Percentiles rank a stretch among this genome's conserved stretches.
phyloP scores from a whole-genome alignment of 2,888 invertebrate genomes.

The Diogma glabrata region DNA sequence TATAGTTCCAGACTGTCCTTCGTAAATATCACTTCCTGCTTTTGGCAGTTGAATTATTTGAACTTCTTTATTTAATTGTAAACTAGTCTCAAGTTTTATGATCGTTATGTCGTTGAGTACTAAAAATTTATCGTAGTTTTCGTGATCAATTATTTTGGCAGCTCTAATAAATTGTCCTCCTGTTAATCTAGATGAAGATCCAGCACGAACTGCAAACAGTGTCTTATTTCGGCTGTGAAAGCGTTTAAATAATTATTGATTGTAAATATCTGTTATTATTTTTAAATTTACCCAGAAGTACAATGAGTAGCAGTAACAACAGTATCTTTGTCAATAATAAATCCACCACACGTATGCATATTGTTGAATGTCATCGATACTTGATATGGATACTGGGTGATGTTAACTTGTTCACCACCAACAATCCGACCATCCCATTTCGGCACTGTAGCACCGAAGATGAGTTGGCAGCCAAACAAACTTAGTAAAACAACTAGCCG shows the following conservation, averaged over 20 bases:
- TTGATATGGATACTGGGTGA: constrained; percentile 24
- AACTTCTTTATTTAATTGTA: not conserved
- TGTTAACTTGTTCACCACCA: constrained; percentile 23
- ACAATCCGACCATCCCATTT: constrained; percentile 28
- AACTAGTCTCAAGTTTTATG: not conserved
- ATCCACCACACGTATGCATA: constrained; percentile 15
- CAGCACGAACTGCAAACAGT: not conserved
- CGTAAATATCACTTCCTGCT: not conserved
- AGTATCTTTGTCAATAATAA: constrained; percentile 19
- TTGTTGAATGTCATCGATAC: constrained; percentile 18
- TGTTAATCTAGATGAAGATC: not conserved
- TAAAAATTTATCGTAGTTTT: not conserved
- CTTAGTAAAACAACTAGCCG: too few species aligned
- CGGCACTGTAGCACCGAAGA: too few species aligned
- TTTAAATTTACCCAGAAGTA: constrained; percentile 12
- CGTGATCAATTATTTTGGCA: not conserved
- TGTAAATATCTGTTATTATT: not conserved
- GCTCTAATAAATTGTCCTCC: not conserved
- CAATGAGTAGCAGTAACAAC: constrained; percentile 22
- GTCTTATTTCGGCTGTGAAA: not conserved
- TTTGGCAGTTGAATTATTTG: not conserved
- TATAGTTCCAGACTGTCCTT: not conserved
- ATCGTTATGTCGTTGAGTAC: constrained; percentile 4
- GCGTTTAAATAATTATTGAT: not conserved
- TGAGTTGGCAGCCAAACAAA: too few species aligned